Evolutionary conservation across 2,113 vertebrate genomes (phyloP), one percentile per base, ranked within the genome.

Genomic region (Hirundichthys speculiger): DNA sequence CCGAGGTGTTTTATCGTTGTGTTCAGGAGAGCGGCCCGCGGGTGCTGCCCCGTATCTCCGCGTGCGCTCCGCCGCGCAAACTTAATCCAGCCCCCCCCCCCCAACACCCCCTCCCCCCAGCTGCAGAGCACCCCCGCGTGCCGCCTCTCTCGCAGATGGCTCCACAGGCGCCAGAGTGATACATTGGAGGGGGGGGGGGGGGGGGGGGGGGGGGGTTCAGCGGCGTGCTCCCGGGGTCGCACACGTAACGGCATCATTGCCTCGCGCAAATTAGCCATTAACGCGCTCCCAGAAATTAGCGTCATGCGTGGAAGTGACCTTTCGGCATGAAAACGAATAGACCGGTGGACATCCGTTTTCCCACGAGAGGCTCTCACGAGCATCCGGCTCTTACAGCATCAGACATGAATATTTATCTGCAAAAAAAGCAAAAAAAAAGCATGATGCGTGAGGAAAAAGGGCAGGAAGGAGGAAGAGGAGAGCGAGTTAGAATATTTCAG

Each of bases 251-350:
- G 72, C 75, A 64, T 86, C 73, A 82, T 81, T 86, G 84, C 80
- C 86, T 76, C 78, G 84, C 59, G 70, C 80, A 88, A 88, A 90
- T 89, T 84, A 86, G 80, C 79, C 70, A 56, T 75, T 77, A 75
- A 89, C 76, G 62, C 49, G 64, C 64, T 52, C 51, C 72, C 69
- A 74, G 78, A 79, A n/a, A 80, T 87, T 70, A 84, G 58, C 67
- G 83, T 87, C 74, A 62, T 74, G 66, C 76, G 46, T 56, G 53
- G 68, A 46, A n/a, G 68, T 86, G 80, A 84, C 75, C 85, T 87
- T 83, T 91, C 41, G 13, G 69, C 51, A 39, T 39, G 59, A 39
- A 49, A 71, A 64, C 49, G 50, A 76, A 60, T 60, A 60, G 62
- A 56, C n/a, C n/a, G 75, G 66, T 73, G 62, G 43, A 48, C 59